A percentile compares a stretch with the other conserved stretches of the same genome.
Evolutionary conservation across 2,113 vertebrate genomes (phyloP).

Genomic region (Numenius arquata): DNA sequence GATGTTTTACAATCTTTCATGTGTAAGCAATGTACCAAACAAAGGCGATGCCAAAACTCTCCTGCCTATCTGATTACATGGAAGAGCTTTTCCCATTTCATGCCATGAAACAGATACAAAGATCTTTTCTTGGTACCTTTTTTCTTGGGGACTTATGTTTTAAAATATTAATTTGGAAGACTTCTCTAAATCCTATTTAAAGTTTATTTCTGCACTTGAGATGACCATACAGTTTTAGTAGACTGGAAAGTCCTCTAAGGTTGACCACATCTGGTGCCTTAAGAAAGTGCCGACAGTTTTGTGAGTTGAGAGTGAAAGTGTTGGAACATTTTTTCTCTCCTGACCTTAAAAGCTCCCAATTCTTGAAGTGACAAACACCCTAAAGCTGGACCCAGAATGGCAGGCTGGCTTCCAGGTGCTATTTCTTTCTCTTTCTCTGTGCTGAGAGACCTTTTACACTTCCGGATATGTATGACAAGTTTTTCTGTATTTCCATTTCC

Average conservation of each 20-base stretch:
- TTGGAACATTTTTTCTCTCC: background rate
- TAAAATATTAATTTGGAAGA: background rate
- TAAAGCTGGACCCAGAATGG: background rate
- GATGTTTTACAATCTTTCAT: background rate
- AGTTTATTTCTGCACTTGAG: background rate
- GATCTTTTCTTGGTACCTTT: background rate
- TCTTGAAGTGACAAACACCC: background rate
- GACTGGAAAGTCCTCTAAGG: background rate
- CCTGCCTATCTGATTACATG: background rate
- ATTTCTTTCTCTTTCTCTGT: background rate
- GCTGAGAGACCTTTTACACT: background rate
- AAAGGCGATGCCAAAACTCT: background rate
- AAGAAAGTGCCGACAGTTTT: background rate
- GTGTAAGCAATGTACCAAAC: background rate
- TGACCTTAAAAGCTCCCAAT: background rate
- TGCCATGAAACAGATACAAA: background rate
- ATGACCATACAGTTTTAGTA: background rate
- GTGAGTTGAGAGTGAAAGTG: background rate
- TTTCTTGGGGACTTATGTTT: background rate
- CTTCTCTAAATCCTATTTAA: background rate
- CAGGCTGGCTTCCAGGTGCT: background rate
- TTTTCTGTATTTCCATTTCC: background rate
- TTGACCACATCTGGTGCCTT: background rate
- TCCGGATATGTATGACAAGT: rapidly evolving
- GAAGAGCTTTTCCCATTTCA: background rate